Conservation (phyloP, 1,140 invertebrate genomes). For the Drosophila jambulina region DNA sequence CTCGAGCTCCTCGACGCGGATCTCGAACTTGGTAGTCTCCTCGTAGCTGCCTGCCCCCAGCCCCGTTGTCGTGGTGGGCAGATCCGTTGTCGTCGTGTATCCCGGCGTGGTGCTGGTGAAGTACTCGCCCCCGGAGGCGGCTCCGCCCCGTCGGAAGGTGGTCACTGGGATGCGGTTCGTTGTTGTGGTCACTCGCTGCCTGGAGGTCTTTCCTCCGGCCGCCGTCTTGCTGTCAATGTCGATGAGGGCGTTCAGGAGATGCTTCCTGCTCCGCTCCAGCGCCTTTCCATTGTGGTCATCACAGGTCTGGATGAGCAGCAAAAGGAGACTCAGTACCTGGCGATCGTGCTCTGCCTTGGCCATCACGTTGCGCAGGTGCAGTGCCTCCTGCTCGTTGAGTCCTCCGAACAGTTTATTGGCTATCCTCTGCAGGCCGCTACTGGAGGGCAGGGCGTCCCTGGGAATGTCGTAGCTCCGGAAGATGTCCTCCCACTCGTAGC, state of each 20-base stretch:
- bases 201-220: slow-evolving; percentile 73
- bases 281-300: slow-evolving; percentile 89
- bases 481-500: slow-evolving; percentile 77
- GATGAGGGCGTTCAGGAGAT: slow-evolving; percentile 89
- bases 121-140: slow-evolving; percentile 37
- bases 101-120: slow-evolving; percentile 65
- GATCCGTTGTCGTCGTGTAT: slow-evolving; percentile 69
- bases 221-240: slow-evolving; percentile 85
- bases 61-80: slow-evolving; percentile 64
- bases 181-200: slow-evolving; percentile 68
- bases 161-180: slow-evolving; percentile 71
- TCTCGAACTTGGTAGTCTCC: slow-evolving; percentile 82
- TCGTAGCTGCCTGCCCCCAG: slow-evolving; percentile 58
- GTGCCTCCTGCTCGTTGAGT: slow-evolving; percentile 90
- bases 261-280: slow-evolving; percentile 88
- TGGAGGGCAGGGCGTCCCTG: slow-evolving; percentile 72
- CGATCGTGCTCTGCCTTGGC: slow-evolving; percentile 91
- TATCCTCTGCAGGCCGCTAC: slow-evolving; percentile 87
- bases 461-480: slow-evolving; percentile 79
- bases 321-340: slow-evolving; percentile 90
- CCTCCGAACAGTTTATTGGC: slow-evolving; percentile 91
- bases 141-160: slow-evolving; percentile 64
- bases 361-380: slow-evolving; percentile 92
- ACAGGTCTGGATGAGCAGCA: slow-evolving; percentile 91
- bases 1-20: slow-evolving; percentile 77